Conservation (phyloP, 1,140 invertebrate species). For the Ectropis grisescens region DNA sequence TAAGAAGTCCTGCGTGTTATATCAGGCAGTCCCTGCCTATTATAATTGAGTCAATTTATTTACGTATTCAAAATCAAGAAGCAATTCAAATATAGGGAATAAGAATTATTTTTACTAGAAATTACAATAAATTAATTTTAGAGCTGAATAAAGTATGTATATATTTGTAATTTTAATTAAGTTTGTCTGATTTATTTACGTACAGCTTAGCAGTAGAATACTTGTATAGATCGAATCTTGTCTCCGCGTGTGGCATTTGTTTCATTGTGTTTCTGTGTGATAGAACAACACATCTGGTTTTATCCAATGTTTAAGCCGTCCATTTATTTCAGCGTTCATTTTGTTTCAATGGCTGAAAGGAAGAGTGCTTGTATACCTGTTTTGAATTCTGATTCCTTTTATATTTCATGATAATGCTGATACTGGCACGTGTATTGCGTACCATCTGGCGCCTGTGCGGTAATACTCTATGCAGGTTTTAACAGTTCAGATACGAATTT, state of each 20-base stretch:
- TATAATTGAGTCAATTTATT: slow-evolving; percentile 49
- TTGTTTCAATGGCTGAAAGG: too few species aligned
- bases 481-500: too few species aligned
- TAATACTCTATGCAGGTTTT: too few species aligned
- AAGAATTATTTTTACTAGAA: slow-evolving; percentile 26
- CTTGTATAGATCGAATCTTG: slow-evolving; percentile 1
- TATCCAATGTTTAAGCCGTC: too few species aligned
- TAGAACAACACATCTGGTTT: too few species aligned
- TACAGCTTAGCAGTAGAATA: slow-evolving; percentile 10
- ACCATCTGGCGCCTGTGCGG: too few species aligned
- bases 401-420: too few species aligned
- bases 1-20: slow-evolving; percentile 17
- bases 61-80: slow-evolving; percentile 33
- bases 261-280: too few species aligned
- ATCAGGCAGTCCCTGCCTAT: slow-evolving; percentile 10
- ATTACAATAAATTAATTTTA: slow-evolving; percentile 11
- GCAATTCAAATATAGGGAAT: slow-evolving; percentile 38
- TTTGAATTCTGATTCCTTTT: too few species aligned
- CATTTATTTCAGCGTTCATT: slow-evolving; percentile 44
- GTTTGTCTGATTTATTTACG: slow-evolving; percentile 17
- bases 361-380: too few species aligned
- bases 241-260: slow-evolving; percentile 2
- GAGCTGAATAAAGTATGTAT: too few species aligned
- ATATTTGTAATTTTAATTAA: slow-evolving; percentile 4
- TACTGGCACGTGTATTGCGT: too few species aligned